These are phyloP conservation scores for Plestiodon gilberti DNA, from an alignment of 2,113 vertebrate genomes.

Conservation along the genomic window DNA sequence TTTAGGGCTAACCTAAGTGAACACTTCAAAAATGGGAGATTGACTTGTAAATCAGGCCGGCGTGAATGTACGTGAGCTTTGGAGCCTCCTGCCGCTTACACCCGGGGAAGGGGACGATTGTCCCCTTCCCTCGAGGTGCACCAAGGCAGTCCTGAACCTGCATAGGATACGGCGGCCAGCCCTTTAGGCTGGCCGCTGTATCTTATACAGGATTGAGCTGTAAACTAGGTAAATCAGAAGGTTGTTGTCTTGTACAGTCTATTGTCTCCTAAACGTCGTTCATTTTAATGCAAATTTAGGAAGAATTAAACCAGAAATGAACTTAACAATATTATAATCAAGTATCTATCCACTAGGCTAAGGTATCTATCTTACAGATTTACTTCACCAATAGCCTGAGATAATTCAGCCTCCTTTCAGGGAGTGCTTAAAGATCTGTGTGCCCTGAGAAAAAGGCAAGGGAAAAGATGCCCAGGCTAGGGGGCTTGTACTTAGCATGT, in stretches of 20 bases:
- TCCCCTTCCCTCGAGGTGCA: too few relatives aligned
- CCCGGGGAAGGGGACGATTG: too few relatives aligned
- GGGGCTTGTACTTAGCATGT: neutral
- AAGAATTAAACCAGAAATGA: neutral
- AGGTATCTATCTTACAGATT: too few relatives aligned
- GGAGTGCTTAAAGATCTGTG: neutral
- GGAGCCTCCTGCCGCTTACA: too few relatives aligned
- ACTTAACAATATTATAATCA: neutral
- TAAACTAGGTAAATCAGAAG: neutral
- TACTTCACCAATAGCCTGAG: neutral
- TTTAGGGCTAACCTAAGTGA: neutral
- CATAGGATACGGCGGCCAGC: too few relatives aligned
- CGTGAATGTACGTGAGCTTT: too few relatives aligned
- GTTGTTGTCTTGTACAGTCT: neutral
- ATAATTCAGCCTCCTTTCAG: neutral
- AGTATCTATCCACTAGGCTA: neutral
- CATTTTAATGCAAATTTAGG: neutral
- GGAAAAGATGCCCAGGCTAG: neutral
- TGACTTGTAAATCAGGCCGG: too few relatives aligned
- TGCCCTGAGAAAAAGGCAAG: neutral
- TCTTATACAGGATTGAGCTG: too few relatives aligned
- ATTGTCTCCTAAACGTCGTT: neutral
- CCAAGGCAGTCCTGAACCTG: too few relatives aligned
- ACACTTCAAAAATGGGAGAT: neutral
- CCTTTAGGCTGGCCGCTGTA: too few relatives aligned